Base-by-base conservation (phyloP, 2,797 vertebrate genomes). In the Sebastes elongatus region DNA sequence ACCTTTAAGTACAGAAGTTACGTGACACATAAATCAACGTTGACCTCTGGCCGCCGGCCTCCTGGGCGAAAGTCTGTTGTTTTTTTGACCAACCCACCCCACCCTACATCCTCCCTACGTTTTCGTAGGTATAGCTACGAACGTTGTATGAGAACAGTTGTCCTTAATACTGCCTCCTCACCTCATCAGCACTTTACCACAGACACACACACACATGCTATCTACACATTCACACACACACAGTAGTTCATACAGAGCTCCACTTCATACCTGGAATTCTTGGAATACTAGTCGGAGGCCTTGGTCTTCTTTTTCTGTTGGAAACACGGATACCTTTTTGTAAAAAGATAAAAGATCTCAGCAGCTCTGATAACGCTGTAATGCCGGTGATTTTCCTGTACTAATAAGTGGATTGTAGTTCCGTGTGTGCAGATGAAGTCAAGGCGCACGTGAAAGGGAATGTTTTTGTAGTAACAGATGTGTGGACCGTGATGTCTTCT, bases 261-360 rank as follows among this genome's bases (percentile, higher is more conserved):
- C 10, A 20, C 11, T 61, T 38, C 69, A 85, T 85, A 67, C 59
- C 64, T 87, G 49, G 61, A 87, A 94, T 91, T 88, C 72, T 71
- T 90, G 60, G 66, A 86, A 85, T 80, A 20, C 7, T 57, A 8
- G 25, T 23, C 35, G 1, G 59, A 81, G 46, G 67, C 77, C 57
- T 69, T 25, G 20, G 38, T 74, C 20, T 13, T 62, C 22, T 38
- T 70, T 67, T 53, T 30, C 9, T 32, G 10, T 76, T 70, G 25
- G 30, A 74, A 76, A 74, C 35, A n/a, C 22, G 7, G 49, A 57
- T 22, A 25, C 23, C 6, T 35, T 35, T 80, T 60, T 61, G 3
- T 27, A 22, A 33, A 59, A 62, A 56, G 20, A 74, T 27, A 1
- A 65, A 53, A 66, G 23, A 59, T 20, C 11, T 62, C 7, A 4